Evolutionary conservation across 2,797 vertebrate genomes (phyloP).

Genomic region (Bryconaethiops microstoma): DNA sequence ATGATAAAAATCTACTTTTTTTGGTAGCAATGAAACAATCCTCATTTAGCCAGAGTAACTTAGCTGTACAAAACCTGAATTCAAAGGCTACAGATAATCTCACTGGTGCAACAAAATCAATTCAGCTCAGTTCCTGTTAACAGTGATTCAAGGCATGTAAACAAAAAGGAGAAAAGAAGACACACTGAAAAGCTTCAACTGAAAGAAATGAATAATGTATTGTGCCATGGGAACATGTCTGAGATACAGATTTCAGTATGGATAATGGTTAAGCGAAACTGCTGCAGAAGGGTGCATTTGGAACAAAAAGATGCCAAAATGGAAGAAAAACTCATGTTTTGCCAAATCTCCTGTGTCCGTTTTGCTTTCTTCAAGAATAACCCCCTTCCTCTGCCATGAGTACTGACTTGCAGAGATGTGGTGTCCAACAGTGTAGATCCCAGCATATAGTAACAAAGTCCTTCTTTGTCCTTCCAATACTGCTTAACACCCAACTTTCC

Average conservation of each 20-base stretch:
- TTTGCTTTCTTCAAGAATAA: constrained; percentile 45
- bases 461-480: constrained; percentile 52
- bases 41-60: neutral
- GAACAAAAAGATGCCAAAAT: neutral
- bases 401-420: constrained; percentile 44
- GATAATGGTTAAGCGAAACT: neutral
- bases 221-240: too few species aligned
- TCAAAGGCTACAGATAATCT: neutral
- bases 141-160: neutral
- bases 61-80: neutral
- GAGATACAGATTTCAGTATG: too few species aligned
- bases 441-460: constrained; percentile 49
- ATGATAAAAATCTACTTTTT: neutral
- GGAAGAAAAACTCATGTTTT: constrained; percentile 19
- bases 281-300: neutral
- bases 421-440: constrained; percentile 49
- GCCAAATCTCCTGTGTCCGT: constrained; percentile 6
- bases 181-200: neutral
- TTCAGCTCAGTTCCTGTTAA: neutral
- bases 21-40: neutral
- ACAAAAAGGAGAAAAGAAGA: too few species aligned
- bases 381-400: constrained; percentile 38
- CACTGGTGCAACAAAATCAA: neutral
- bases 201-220: too few species aligned
- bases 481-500: constrained; percentile 48